Evolutionary conservation across 2,888 invertebrate species (phyloP), one percentile per base, ranked within the genome.

Genomic region (Galerucella pusilla): DNA sequence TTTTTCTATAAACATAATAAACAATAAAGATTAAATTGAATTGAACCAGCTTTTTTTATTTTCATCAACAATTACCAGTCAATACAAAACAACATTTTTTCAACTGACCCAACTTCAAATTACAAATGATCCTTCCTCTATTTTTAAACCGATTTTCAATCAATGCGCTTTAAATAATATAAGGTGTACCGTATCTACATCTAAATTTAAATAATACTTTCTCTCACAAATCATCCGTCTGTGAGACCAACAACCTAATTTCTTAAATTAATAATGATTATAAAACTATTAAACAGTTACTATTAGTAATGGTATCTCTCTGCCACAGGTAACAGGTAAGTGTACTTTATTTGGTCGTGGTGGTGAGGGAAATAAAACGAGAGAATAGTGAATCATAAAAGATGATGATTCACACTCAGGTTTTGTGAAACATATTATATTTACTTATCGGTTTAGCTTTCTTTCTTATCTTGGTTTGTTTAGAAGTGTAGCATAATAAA

Each of bases 171-270:
- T n/a, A 42, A 42, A 42, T 9, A n/a, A n/a, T n/a, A n/a, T n/a
- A 7, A 42, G 9, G 35, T 42, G 35, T 42, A 42, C 35, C 7
- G 35, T 42, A 42, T 7, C 7, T 49, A 12, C 12, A 49, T 49
- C 49, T 49, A 14, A 49, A 49, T 49, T 49, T 49, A 49, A 49
- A 49, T 49, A 49, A 61, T 10, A 61, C 61, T 61, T 61, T 61
- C 61, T 35, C 35, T 61, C 12, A 35, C 14, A 35, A 60, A 60
- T 60, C 61, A 35, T 61, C n/a, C 7, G 11, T 35, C 61, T 12
- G 61, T n/a, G 35, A 61, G 61, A 35, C 61, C 61, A 61, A 61
- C 61, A 61, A 35, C 61, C 61, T 35, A 61, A 61, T 61, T 61
- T 61, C 12, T 61, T 61, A 35, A 61, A 61, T 35, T 61, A 61